Conservation (phyloP, 2,888 invertebrate genomes). For the Xestia xanthographa region DNA sequence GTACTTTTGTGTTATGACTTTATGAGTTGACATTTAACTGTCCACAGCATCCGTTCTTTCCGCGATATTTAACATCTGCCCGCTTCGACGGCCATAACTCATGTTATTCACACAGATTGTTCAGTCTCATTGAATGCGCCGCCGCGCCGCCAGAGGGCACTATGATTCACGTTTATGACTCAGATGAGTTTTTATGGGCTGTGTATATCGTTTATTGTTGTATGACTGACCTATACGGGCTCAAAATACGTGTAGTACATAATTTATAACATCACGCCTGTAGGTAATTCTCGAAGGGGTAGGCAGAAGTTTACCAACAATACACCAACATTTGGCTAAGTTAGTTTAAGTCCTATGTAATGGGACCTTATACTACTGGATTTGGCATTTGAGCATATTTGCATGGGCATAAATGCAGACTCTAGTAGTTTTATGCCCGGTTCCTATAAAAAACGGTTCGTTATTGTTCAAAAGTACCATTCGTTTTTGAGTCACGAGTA, state of each 20-base stretch:
- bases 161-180: slow-evolving; percentile 41
- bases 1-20: not conserved
- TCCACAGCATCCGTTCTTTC: slow-evolving; percentile 12
- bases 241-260: slow-evolving; percentile 4
- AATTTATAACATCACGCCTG: not conserved
- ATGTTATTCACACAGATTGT: slow-evolving; percentile 34
- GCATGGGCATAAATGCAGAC: too few relatives aligned
- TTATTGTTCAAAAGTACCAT: too few relatives aligned
- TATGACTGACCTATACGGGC: not conserved
- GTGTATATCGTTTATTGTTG: slow-evolving; percentile 25
- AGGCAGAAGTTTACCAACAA: too few relatives aligned
- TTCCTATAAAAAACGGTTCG: too few relatives aligned
- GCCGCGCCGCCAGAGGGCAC: slow-evolving; percentile 38
- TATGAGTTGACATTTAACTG: not conserved
- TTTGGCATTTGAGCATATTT: too few relatives aligned
- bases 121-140: slow-evolving; percentile 27
- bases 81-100: slow-evolving; percentile 18
- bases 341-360: too few relatives aligned
- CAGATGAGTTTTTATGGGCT: slow-evolving; percentile 33
- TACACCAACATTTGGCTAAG: too few relatives aligned
- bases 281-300: too few relatives aligned
- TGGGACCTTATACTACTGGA: too few relatives aligned
- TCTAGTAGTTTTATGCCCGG: too few relatives aligned
- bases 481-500: too few relatives aligned
- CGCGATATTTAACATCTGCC: slow-evolving; percentile 30